phyloP scores from a whole-genome alignment of 1,140 invertebrate genomes.

The Plutomurus gul region DNA sequence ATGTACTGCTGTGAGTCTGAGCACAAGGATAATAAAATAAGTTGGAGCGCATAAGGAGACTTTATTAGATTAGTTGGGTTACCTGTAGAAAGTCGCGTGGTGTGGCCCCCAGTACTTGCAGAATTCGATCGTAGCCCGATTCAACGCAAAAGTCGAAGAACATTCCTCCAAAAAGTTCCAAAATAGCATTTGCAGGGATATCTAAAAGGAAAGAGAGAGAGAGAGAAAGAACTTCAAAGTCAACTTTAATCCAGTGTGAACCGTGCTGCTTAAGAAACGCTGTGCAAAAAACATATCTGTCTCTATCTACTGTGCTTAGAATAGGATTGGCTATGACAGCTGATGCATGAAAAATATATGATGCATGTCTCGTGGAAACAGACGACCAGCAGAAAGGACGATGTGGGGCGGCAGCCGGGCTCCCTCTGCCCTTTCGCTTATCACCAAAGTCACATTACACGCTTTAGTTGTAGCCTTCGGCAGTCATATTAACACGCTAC shows the following conservation, averaged over 20 bases:
- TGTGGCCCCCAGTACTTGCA: constrained; percentile 89
- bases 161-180: constrained; percentile 91
- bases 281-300: neutral
- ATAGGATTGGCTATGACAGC: neutral
- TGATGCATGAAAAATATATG: constrained; percentile 17
- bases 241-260: too few species aligned
- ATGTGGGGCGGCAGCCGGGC: neutral
- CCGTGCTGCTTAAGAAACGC: neutral
- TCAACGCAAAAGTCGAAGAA: constrained; percentile 95
- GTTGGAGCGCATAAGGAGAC: neutral
- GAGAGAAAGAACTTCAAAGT: neutral
- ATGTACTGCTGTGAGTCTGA: too few species aligned
- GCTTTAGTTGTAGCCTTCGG: too few species aligned
- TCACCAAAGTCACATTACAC: too few species aligned
- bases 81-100: constrained; percentile 89
- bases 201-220: constrained; percentile 64
- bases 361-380: neutral
- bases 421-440: neutral
- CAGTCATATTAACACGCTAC: too few species aligned
- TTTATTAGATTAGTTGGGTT: constrained; percentile 45
- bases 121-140: constrained; percentile 89
- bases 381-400: neutral
- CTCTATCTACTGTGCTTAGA: neutral
- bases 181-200: constrained; percentile 83
- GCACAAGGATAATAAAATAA: too few species aligned